phyloP scores from a whole-genome alignment of 2,113 vertebrate genomes.

The Stomatorhinus ivindoensis region DNA sequence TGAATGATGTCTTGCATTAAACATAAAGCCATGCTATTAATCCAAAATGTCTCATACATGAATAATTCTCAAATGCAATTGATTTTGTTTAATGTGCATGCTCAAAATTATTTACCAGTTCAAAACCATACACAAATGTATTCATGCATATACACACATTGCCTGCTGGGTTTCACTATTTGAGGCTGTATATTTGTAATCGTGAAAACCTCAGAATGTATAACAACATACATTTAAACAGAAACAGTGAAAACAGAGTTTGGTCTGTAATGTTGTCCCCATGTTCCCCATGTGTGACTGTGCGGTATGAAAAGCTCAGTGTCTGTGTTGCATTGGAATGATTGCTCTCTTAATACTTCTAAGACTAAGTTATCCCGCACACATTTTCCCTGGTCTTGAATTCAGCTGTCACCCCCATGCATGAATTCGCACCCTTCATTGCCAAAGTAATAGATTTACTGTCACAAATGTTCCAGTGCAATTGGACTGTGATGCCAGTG shows the following conservation, averaged over 20 bases:
- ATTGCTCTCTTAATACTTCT: neutral
- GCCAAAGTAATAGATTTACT: slow-evolving; percentile 41
- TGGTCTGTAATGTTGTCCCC: neutral
- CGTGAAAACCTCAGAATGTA: neutral
- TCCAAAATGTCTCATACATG: neutral
- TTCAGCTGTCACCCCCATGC: slow-evolving; percentile 26
- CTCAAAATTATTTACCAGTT: neutral
- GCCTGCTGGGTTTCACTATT: neutral
- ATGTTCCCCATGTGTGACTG: neutral
- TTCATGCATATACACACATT: neutral
- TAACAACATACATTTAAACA: neutral
- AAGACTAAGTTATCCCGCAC: neutral
- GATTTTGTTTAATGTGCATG: neutral
- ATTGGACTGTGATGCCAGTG: slow-evolving; percentile 29
- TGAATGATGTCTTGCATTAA: neutral
- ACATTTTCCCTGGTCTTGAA: slow-evolving; percentile 4
- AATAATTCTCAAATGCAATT: neutral
- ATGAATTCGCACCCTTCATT: slow-evolving; percentile 26
- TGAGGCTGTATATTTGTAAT: neutral
- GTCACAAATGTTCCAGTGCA: slow-evolving; percentile 37
- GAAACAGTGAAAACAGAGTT: neutral
- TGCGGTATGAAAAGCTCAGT: neutral
- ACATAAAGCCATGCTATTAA: neutral
- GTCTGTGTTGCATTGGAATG: neutral
- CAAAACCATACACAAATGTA: neutral